Percentiles rank a stretch among this genome's conserved stretches.
phyloP scores from a whole-genome alignment of 23 tunicate species.

The Halocynthia roretzi region DNA sequence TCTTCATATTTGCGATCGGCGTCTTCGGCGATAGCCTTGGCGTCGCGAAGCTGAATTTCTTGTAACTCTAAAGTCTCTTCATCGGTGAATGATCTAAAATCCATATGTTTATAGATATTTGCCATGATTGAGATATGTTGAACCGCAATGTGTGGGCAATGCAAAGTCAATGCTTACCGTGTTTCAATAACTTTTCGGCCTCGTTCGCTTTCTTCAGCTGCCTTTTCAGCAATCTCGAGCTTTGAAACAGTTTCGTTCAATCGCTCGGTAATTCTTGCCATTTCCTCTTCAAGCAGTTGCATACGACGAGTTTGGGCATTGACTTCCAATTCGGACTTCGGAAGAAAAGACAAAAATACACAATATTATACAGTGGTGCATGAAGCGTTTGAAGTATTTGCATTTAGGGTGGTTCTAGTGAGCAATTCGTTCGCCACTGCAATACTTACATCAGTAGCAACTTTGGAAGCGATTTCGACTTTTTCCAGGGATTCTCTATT shows the following conservation, averaged over 20 bases:
- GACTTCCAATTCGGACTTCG: constrained; percentile 98
- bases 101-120: neutral
- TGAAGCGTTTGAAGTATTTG: neutral
- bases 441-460: constrained; percentile 75
- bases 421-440: neutral
- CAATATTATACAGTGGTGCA: too few relatives aligned
- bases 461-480: constrained; percentile 86
- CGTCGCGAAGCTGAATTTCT: constrained; percentile 96
- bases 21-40: constrained; percentile 91
- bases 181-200: constrained; percentile 89
- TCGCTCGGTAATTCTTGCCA: constrained; percentile 87
- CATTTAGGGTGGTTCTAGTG: neutral
- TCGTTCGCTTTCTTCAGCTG: constrained; percentile 94
- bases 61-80: constrained; percentile 96
- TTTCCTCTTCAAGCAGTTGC: constrained; percentile 98
- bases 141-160: too few relatives aligned
- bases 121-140: too few relatives aligned
- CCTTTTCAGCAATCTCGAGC: constrained; percentile 90
- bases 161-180: constrained; percentile 24
- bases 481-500: constrained; percentile 78
- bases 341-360: neutral
- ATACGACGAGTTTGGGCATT: constrained; percentile 98
- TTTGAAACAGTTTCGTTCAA: constrained; percentile 85
- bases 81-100: constrained; percentile 79
- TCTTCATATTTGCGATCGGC: constrained; percentile 99